phyloP scores from a whole-genome alignment of 2,888 invertebrate species.

The Dorcus hopei region DNA sequence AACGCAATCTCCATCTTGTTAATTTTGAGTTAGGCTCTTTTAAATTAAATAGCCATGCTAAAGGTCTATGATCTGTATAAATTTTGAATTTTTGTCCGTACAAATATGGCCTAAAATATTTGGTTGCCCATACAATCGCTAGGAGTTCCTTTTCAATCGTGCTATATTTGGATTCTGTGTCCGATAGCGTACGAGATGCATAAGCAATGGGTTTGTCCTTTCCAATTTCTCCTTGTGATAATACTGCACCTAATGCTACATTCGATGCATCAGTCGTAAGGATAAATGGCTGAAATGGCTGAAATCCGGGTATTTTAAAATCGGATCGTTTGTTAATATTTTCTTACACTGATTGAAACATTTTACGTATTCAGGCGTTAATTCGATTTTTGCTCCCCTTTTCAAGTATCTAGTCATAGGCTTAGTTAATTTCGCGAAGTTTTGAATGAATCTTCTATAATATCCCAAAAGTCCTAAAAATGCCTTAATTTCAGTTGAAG shows the following conservation, averaged over 20 bases:
- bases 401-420: too few species aligned
- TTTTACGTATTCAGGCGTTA: neutral
- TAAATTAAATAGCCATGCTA: too few species aligned
- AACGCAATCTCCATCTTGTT: too few species aligned
- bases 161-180: neutral
- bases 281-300: conserved; percentile 3
- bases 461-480: conserved; percentile 7
- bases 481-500: conserved; percentile 3
- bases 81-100: too few species aligned
- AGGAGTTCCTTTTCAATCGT: too few species aligned
- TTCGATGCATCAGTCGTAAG: conserved; percentile 16
- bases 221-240: conserved; percentile 7
- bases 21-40: too few species aligned
- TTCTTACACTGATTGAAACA: conserved; percentile 10
- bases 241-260: conserved; percentile 6
- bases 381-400: neutral
- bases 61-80: too few species aligned
- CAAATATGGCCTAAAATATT: too few species aligned
- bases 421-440: too few species aligned
- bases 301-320: conserved; percentile 13
- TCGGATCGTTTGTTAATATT: conserved; percentile 11
- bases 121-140: too few species aligned
- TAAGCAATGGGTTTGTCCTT: neutral
- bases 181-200: neutral
- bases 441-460: too few species aligned